These are phyloP conservation scores for Notospermus geniculatus DNA, from an alignment of 1,140 invertebrate genomes.

Conservation along the genomic window DNA sequence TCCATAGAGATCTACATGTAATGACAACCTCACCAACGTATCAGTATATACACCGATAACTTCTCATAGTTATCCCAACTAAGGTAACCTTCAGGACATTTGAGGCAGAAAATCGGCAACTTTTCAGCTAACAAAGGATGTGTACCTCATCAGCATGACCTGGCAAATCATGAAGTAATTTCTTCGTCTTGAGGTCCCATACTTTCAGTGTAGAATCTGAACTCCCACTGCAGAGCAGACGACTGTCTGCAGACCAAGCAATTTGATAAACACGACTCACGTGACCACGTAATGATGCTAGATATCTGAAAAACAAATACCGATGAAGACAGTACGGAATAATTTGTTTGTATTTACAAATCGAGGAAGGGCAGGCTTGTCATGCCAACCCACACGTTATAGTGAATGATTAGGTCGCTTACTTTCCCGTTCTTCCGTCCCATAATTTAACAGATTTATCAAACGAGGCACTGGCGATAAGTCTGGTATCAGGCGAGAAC, in stretches of 20 bases:
- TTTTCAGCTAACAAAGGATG: neutral
- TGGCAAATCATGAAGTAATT: constrained; percentile 89
- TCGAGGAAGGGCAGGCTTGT: no score
- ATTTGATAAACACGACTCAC: constrained; percentile 96
- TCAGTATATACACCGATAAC: no score
- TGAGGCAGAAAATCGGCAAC: neutral
- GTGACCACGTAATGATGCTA: constrained; percentile 89
- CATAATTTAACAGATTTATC: constrained; percentile 98
- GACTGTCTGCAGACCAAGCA: constrained; percentile 95
- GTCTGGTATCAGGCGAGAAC: constrained; percentile 91
- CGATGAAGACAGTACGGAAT: neutral
- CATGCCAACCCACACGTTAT: no score
- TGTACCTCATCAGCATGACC: constrained; percentile 93
- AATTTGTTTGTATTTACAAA: neutral
- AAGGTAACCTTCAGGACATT: neutral
- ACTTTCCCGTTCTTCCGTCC: constrained; percentile 87
- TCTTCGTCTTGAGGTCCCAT: constrained; percentile 67
- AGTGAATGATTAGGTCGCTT: no score
- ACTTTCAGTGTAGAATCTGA: constrained; percentile 96
- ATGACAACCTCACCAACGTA: no score
- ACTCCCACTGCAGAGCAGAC: constrained; percentile 90
- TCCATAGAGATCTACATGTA: no score
- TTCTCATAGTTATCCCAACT: no score
- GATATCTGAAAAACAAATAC: constrained; percentile 61
- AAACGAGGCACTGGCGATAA: constrained; percentile 96